These are phyloP conservation scores for Pararge aegeria DNA, from an alignment of 1,140 invertebrate genomes.

Conservation along the genomic window DNA sequence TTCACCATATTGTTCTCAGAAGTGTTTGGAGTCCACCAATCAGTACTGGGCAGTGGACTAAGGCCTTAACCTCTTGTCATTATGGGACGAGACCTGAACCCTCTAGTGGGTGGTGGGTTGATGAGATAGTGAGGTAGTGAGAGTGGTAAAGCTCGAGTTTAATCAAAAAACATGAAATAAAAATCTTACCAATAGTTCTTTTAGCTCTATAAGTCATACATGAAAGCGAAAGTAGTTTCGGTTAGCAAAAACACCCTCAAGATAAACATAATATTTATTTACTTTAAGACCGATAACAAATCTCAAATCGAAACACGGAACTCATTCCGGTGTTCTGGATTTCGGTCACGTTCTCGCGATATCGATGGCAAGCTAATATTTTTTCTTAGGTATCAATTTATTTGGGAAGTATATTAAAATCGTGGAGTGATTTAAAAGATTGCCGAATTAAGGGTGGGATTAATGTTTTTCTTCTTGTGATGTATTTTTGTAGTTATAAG, in stretches of 20 bases:
- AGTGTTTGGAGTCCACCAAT: too few species aligned
- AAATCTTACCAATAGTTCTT: too few species aligned
- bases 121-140: too few species aligned
- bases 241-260: background rate
- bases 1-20: too few species aligned
- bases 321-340: conserved; percentile 1
- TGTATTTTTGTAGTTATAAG: too few species aligned
- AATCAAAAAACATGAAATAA: too few species aligned
- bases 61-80: too few species aligned
- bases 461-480: conserved; percentile 22
- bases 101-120: too few species aligned
- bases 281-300: conserved; percentile 8
- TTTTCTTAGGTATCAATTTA: conserved; percentile 50
- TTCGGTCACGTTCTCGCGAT: conserved; percentile 29
- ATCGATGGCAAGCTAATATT: conserved; percentile 32
- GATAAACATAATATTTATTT: conserved; percentile 1
- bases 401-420: conserved; percentile 46
- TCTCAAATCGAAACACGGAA: conserved; percentile 10
- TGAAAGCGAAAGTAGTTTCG: background rate
- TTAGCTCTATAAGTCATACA: too few species aligned
- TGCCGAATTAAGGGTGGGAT: conserved; percentile 13
- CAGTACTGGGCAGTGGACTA: too few species aligned
- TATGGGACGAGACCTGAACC: too few species aligned
- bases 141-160: too few species aligned
- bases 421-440: conserved; percentile 38